These are phyloP conservation scores for Calliopsis andreniformis DNA, from an alignment of 1,140 invertebrate genomes.

Conservation along the genomic window DNA sequence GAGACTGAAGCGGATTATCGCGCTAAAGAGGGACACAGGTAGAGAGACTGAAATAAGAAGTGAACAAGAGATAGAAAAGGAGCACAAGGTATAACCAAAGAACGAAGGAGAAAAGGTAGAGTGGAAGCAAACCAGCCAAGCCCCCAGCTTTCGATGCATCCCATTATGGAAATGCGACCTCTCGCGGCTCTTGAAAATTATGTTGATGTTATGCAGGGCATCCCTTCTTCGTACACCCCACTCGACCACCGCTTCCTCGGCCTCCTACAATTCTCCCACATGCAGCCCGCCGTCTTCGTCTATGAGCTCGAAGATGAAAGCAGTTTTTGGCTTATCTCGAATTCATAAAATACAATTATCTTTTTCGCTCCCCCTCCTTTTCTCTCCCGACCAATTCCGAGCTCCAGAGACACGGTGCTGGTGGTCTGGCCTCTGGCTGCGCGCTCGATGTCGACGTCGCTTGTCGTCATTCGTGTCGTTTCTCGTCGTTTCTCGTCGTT, in stretches of 20 bases:
- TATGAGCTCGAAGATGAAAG: slow-evolving; percentile 4
- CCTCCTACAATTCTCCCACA: slow-evolving; percentile 16
- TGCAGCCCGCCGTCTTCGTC: neutral
- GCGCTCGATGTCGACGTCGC: neutral
- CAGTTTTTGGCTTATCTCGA: slow-evolving; percentile 70
- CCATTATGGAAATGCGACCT: slow-evolving; percentile 78
- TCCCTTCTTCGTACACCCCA: slow-evolving; percentile 41
- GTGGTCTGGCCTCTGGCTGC: neutral
- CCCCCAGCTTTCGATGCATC: slow-evolving; percentile 75
- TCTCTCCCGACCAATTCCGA: neutral
- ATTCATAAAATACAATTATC: slow-evolving; percentile 77
- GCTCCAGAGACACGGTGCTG: neutral
- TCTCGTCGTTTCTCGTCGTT: too few species aligned
- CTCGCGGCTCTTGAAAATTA: slow-evolving; percentile 76
- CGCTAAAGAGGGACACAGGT: slow-evolving; percentile 3
- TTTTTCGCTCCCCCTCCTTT: slow-evolving; percentile 29
- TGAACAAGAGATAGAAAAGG: slow-evolving; percentile 35
- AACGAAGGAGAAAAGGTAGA: slow-evolving; percentile 28
- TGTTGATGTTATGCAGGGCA: slow-evolving; percentile 76
- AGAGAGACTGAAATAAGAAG: slow-evolving; percentile 13
- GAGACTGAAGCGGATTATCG: slow-evolving; percentile 26
- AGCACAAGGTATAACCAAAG: slow-evolving; percentile 20
- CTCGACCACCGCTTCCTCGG: slow-evolving; percentile 17
- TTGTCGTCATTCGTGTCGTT: neutral
- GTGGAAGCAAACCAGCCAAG: slow-evolving; percentile 57